A percentile compares a stretch with the other conserved stretches of the same genome.
phyloP scores from a whole-genome alignment of 2,797 vertebrate species.

The Hypotaenidia okinawae region DNA sequence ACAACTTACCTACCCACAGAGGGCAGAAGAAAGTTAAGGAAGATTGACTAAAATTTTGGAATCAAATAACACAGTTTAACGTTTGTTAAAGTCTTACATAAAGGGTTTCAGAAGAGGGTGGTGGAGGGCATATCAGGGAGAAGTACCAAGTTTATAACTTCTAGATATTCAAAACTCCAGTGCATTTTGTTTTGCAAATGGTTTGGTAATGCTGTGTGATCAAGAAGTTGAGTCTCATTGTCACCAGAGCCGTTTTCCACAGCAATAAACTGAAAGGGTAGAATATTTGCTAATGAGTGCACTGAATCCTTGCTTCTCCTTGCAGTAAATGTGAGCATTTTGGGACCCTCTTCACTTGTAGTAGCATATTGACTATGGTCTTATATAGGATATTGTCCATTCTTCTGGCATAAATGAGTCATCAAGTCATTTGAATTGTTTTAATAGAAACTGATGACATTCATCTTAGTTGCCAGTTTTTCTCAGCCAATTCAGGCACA shows the following conservation, averaged over 20 bases:
- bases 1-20: not conserved
- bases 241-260: not conserved
- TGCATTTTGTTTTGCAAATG: not conserved
- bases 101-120: not conserved
- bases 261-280: not conserved
- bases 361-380: not conserved
- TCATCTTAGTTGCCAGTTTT: not conserved
- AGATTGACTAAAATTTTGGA: not conserved
- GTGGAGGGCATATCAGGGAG: not conserved
- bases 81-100: not conserved
- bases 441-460: not conserved
- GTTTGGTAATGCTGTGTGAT: not conserved
- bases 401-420: not conserved
- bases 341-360: not conserved
- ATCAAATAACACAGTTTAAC: not conserved
- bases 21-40: not conserved
- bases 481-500: not conserved
- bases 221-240: accelerated
- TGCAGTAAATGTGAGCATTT: not conserved
- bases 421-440: not conserved
- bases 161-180: not conserved
- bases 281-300: not conserved
- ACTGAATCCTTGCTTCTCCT: not conserved
- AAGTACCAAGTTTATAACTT: not conserved
- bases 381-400: not conserved